Percentiles rank a stretch among this genome's conserved stretches.
Evolutionary conservation across 2,888 invertebrate species (phyloP).

Genomic region (Agrilus cyanescens): DNA sequence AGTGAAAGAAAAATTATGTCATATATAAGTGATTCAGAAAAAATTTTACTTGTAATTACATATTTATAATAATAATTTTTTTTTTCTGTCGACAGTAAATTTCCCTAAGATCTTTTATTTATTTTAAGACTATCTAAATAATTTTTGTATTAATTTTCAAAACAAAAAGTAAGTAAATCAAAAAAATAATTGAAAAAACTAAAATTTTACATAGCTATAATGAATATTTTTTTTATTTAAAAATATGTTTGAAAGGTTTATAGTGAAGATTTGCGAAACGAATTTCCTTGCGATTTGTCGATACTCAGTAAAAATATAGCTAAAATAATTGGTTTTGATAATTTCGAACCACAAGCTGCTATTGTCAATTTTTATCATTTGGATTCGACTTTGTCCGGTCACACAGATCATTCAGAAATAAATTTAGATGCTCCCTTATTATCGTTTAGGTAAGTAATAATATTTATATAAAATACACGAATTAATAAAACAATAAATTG

Average conservation of each 20-base stretch:
- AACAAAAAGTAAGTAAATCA: too few relatives aligned
- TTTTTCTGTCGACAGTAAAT: too few relatives aligned
- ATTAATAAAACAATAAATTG: not conserved
- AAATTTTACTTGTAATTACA: too few relatives aligned
- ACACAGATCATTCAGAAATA: conserved; percentile 88
- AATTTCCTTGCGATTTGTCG: conserved; percentile 64
- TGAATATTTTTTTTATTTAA: too few relatives aligned
- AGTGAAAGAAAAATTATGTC: too few relatives aligned
- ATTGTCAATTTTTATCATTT: conserved; percentile 94
- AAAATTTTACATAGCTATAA: too few relatives aligned
- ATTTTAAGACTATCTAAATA: too few relatives aligned
- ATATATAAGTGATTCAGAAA: too few relatives aligned
- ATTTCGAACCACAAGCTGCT: conserved; percentile 77
- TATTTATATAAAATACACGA: conserved; percentile 2
- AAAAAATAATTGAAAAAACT: too few relatives aligned
- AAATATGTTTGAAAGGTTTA: conserved; percentile 56
- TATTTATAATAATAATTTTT: too few relatives aligned
- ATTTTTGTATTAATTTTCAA: too few relatives aligned
- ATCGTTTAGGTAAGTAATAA: conserved; percentile 64
- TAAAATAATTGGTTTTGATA: conserved; percentile 40
- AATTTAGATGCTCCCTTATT: conserved; percentile 79
- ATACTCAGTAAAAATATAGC: conserved; percentile 54
- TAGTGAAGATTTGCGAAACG: conserved; percentile 49
- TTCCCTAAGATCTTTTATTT: too few relatives aligned
- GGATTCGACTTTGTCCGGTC: conserved; percentile 85